Evolutionary conservation across 2,113 vertebrate genomes (phyloP).

Genomic region (Catharus minimus): DNA sequence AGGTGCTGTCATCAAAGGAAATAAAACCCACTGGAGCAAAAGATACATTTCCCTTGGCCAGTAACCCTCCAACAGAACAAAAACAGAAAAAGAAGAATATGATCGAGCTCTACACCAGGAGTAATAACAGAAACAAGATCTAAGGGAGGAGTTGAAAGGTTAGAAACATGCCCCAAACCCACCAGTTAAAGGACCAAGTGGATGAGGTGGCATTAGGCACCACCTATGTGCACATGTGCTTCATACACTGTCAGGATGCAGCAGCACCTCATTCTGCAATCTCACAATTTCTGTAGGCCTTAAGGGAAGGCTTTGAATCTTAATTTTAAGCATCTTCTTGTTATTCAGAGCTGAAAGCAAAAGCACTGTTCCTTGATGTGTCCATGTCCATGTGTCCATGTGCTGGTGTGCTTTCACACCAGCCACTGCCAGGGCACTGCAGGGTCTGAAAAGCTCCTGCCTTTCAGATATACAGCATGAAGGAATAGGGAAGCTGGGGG

Average conservation of each 20-base stretch:
- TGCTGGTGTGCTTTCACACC: neutral
- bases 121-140: neutral
- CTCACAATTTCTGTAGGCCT: too few species aligned
- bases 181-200: neutral
- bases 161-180: neutral
- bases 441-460: neutral
- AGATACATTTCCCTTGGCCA: neutral
- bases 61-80: neutral
- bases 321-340: too few species aligned
- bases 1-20: neutral
- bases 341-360: too few species aligned
- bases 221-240: fast-evolving
- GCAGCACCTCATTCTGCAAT: too few species aligned
- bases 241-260: too few species aligned
- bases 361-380: too few species aligned
- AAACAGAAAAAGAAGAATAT: fast-evolving
- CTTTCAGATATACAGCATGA: neutral
- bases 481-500: neutral
- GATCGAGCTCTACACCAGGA: neutral
- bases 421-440: fast-evolving
- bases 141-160: neutral
- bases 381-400: too few species aligned
- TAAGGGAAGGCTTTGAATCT: too few species aligned
- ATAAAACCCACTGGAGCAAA: neutral
- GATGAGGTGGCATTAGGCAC: neutral